Conservation (phyloP, 2,888 invertebrate species). For the Pseudococcus jackbeardsleyi region DNA sequence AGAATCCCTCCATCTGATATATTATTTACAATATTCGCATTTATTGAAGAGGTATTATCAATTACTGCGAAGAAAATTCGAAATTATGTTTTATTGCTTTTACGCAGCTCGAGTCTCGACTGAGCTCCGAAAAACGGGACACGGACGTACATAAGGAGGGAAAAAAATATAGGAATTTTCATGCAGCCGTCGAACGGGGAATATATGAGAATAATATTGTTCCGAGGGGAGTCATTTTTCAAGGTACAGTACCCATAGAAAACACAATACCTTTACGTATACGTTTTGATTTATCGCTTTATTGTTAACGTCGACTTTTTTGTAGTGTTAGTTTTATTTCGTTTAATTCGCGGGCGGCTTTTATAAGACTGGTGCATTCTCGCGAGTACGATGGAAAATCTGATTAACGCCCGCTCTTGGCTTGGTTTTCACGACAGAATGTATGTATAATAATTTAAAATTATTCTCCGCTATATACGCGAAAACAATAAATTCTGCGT, state of each 20-base stretch:
- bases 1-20: not conserved
- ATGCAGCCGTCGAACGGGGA: slow-evolving; percentile 23
- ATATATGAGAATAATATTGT: slow-evolving; percentile 52
- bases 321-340: slow-evolving; percentile 25
- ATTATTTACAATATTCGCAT: slow-evolving; percentile 48
- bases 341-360: slow-evolving; percentile 27
- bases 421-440: slow-evolving; percentile 7
- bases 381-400: slow-evolving; percentile 41
- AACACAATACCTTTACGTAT: not conserved
- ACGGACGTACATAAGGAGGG: not conserved
- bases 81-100: slow-evolving; percentile 42
- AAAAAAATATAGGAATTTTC: slow-evolving; percentile 44
- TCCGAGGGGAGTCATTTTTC: slow-evolving; percentile 48
- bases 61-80: slow-evolving; percentile 33
- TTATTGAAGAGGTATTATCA: slow-evolving; percentile 44
- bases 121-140: not conserved
- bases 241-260: slow-evolving; percentile 8
- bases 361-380: slow-evolving; percentile 19
- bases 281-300: slow-evolving; percentile 51
- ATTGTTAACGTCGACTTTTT: slow-evolving; percentile 53
- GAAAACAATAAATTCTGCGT: slow-evolving; percentile 39
- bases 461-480: slow-evolving; percentile 2
- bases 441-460: slow-evolving; percentile 43
- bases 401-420: slow-evolving; percentile 1
- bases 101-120: not conserved